Conservation (phyloP, 2,797 vertebrate genomes). For the Erpetoichthys calabaricus region DNA sequence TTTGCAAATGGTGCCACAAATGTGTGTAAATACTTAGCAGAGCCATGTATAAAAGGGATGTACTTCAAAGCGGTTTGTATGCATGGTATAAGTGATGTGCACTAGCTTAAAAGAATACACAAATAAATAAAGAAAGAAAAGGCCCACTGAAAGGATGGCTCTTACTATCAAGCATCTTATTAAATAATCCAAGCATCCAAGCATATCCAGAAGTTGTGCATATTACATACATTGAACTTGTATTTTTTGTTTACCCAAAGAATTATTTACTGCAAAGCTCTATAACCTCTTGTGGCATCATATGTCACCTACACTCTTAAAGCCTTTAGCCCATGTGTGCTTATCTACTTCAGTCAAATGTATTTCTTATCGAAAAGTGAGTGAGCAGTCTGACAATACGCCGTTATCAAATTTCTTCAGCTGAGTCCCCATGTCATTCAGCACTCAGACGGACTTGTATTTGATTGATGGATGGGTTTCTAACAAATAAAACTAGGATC, state of each 20-base stretch:
- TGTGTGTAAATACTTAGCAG: too few species aligned
- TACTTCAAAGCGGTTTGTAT: slow-evolving; percentile 25
- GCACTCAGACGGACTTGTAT: slow-evolving; percentile 58
- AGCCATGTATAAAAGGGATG: slow-evolving; percentile 29
- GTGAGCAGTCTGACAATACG: slow-evolving; percentile 77
- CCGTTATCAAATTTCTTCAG: slow-evolving; percentile 98
- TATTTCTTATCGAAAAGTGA: slow-evolving; percentile 86
- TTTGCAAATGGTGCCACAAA: too few species aligned
- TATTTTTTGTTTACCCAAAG: slow-evolving; percentile 68
- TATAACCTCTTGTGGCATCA: slow-evolving; percentile 55
- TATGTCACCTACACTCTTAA: slow-evolving; percentile 61
- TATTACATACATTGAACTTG: slow-evolving; percentile 30
- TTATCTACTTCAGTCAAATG: slow-evolving; percentile 98
- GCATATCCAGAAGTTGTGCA: slow-evolving; percentile 41
- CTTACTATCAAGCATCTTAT: slow-evolving; percentile 37
- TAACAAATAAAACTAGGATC: slow-evolving; percentile 91
- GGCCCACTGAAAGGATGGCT: slow-evolving; percentile 17
- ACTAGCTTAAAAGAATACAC: too few species aligned
- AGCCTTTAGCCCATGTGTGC: slow-evolving; percentile 76
- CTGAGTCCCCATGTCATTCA: slow-evolving; percentile 92
- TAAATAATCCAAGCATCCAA: slow-evolving; percentile 49
- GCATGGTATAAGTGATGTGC: neutral
- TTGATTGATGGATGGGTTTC: slow-evolving; percentile 98
- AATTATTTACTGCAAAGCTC: slow-evolving; percentile 78
- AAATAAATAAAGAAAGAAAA: too few species aligned